Conservation (phyloP, 2,888 invertebrate species). For the Conistra vaccinii region DNA sequence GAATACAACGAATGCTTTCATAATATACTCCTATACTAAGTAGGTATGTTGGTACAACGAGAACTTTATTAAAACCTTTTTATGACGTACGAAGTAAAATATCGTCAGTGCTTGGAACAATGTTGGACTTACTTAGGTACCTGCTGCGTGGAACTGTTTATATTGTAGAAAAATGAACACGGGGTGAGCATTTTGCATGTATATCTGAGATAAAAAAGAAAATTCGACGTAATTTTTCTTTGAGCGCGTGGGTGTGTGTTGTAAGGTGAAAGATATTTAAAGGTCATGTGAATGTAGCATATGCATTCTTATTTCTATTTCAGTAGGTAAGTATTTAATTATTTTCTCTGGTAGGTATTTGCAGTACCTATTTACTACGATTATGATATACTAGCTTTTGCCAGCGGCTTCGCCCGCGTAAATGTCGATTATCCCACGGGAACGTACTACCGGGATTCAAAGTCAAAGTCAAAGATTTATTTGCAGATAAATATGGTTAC, state of each 20-base stretch:
- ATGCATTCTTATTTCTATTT: background rate
- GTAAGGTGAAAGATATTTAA: conserved; percentile 21
- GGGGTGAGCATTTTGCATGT: conserved; percentile 36
- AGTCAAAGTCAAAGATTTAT: too few relatives aligned
- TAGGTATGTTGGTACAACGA: conserved; percentile 18
- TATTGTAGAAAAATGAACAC: conserved; percentile 40
- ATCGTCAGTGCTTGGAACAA: conserved; percentile 23
- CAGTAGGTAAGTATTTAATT: background rate
- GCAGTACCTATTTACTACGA: too few relatives aligned
- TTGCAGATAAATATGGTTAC: too few relatives aligned
- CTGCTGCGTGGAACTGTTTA: conserved; percentile 31
- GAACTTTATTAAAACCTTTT: conserved; percentile 41
- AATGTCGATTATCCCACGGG: too few relatives aligned
- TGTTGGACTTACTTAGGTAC: conserved; percentile 16
- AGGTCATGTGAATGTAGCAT: conserved; percentile 33
- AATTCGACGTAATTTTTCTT: conserved; percentile 28
- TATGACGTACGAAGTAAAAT: conserved; percentile 43
- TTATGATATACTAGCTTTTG: too few relatives aligned
- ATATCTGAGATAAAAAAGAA: conserved; percentile 16
- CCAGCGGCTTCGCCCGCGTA: too few relatives aligned
- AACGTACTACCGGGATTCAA: too few relatives aligned
- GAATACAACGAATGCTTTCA: conserved; percentile 66
- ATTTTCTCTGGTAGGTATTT: background rate
- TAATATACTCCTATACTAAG: conserved; percentile 19
- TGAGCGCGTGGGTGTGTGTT: background rate